Evolutionary conservation across 2,888 invertebrate species (phyloP).

Genomic region (Magallana nippona): DNA sequence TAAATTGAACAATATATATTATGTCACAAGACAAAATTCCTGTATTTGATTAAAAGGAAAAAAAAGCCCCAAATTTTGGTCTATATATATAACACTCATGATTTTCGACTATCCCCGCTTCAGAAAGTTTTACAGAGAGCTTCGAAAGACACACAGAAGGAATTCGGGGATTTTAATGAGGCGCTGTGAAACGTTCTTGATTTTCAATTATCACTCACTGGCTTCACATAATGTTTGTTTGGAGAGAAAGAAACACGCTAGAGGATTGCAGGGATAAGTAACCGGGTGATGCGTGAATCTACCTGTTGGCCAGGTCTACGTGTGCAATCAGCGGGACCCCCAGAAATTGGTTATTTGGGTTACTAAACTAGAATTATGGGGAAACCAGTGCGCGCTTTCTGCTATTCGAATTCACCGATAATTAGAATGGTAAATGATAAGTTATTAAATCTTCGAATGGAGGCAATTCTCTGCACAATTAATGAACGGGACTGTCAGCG

Average conservation of each 20-base stretch:
- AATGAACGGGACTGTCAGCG: not conserved
- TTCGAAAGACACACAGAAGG: not conserved
- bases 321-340: conserved; percentile 18
- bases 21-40: too few relatives aligned
- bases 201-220: conserved; percentile 27
- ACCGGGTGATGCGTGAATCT: not conserved
- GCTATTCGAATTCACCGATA: not conserved
- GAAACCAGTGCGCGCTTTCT: not conserved
- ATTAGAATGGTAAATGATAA: not conserved
- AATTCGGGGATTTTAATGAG: conserved; percentile 3
- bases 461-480: not conserved
- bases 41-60: too few relatives aligned
- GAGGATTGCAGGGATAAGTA: conserved; percentile 17
- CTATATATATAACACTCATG: too few relatives aligned
- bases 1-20: too few relatives aligned
- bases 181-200: conserved; percentile 30
- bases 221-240: conserved; percentile 30
- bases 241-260: conserved; percentile 6
- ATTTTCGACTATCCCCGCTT: too few relatives aligned
- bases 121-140: too few relatives aligned
- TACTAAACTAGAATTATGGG: conserved; percentile 28
- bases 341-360: conserved; percentile 25
- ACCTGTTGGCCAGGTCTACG: conserved; percentile 9
- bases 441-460: conserved; percentile 15
- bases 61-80: too few relatives aligned